A percentile compares a stretch with the other conserved stretches of the same genome.
phyloP scores from a whole-genome alignment of 1,140 invertebrate species.

The Leptinotarsa undecemlineata region DNA sequence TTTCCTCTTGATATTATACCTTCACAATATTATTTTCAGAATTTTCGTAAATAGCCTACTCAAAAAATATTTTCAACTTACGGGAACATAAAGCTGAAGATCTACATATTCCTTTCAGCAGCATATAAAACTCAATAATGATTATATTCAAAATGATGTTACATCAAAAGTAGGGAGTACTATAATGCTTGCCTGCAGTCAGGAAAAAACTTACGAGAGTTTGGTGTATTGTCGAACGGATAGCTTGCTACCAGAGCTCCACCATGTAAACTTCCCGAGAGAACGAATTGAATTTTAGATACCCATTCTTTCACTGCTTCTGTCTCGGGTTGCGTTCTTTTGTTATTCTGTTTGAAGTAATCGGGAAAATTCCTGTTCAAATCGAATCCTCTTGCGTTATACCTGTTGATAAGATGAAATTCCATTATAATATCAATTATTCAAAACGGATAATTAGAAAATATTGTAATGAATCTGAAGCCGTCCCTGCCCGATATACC shows the following conservation, averaged over 20 bases:
- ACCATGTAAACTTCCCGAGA: conserved; percentile 89
- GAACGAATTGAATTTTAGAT: conserved; percentile 87
- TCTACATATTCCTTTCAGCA: conserved; percentile 74
- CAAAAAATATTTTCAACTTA: conserved; percentile 57
- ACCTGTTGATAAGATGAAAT: conserved; percentile 58
- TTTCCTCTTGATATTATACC: too few species aligned
- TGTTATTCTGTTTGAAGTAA: conserved; percentile 88
- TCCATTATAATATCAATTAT: too few species aligned
- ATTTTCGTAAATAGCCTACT: neutral
- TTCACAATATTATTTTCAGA: too few species aligned
- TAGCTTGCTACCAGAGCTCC: conserved; percentile 91
- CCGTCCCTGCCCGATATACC: too few species aligned
- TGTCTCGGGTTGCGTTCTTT: conserved; percentile 87
- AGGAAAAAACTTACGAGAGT: conserved; percentile 74
- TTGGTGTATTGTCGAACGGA: conserved; percentile 90
- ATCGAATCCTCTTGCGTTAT: conserved; percentile 86
- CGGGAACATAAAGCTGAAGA: conserved; percentile 80
- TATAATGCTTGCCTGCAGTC: too few species aligned
- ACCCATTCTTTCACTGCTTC: conserved; percentile 94
- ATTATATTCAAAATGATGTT: conserved; percentile 32
- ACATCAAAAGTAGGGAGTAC: neutral
- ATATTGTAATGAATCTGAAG: too few species aligned
- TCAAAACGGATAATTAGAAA: too few species aligned
- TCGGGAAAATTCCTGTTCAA: conserved; percentile 92
- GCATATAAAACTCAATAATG: conserved; percentile 45